Base-by-base conservation (phyloP, 2,888 invertebrate species). In the Drosophila trichaetosa region DNA sequence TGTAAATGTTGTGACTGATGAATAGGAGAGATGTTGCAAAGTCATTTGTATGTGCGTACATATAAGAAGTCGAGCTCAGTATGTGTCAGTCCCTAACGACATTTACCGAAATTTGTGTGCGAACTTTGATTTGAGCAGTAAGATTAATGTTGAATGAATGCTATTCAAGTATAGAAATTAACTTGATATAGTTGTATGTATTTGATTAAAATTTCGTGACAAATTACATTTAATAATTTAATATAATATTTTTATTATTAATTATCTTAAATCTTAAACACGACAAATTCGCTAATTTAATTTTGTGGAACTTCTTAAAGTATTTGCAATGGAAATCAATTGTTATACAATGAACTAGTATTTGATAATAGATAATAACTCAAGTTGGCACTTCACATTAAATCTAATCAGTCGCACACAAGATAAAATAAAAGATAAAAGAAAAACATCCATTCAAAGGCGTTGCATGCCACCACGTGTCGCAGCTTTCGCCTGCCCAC, bases 1-100 rank as follows among this genome's bases (percentile, higher is more conserved):
- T 85, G 73, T 85, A 75, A 80, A 86, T 88, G 88, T 74, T 78
- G 75, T 87, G 80, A 89, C 77, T 85, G 88, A 89, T 89, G 87
- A 68, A 59, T 62, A 27, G 46, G 67, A 42, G 40, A 16, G 18
- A 65, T 70, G 59, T 65, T 62, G 73, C 68, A 24, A n/a, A 33
- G 54, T 27, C 49, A 70, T 70, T 63, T 56, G 48, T 54, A 33
- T 16, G 38, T 53, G 38, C 38, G 8, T 7, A 27, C 56, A 42
- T 13, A 49, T 27, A 62, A n/a, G 31, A 24, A 31, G 16, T 21
- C 16, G n/a, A 31, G 57, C 29, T 42, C 29, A 48, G 48, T 54
- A 29, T 18, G 70, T 38, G 36, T 53, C 60, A 40, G 48, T n/a
- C 33, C 60, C n/a, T 54, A 70, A 33, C 18, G 29, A 51, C 34